Evolutionary conservation across 2,797 vertebrate species (phyloP), one percentile per base, ranked within the genome.

Genomic region (Vultur gryphus): DNA sequence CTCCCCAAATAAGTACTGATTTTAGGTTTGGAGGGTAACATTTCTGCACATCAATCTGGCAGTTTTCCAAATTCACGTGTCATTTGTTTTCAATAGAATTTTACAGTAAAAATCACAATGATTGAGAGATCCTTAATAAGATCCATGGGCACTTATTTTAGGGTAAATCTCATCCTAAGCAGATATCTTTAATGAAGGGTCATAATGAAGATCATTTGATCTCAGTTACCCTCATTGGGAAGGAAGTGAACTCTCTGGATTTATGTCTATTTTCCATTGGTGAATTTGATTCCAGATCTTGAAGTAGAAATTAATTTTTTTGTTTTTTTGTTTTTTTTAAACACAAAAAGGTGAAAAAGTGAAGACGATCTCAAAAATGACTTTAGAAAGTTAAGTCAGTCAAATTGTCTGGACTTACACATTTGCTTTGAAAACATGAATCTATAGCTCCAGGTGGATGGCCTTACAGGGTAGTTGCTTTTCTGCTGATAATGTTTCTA

Each of bases 401-500:
- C 76, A 41, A 16, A 88, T 95, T 91, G 58, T 78, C 66, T 84
- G 69, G 19, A 75, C 31, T 77, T 8, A 16, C 2, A 12, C 3
- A 5, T 71, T 75, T 78, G 37, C 67, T 95, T 93, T 75, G 81
- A 87, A 93, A 96, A 91, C 51, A 39, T 33, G 72, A 72, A 55
- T 71, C 41, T 55, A 10, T 96, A 77, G 66, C 76, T 94, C 43
- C 54, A 77, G n/a, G 83, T 92, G 77, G 62, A 72, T 87, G 57
- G 48, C 87, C 19, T 82, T 94, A 59, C 7, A 6, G 61, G 80
- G 55, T 85, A 69, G 69, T 94, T 95, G 85, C 9, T 64, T 97
- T 96, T 94, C 62, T 92, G 77, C 66, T 86, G 76, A 96, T 93
- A 92, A 66, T 88, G 33, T 97, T 95, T 94, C 70, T 88, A 52